These are phyloP conservation scores for Malacoraja senta DNA, from an alignment of 2,797 vertebrate species.

Conservation along the genomic window DNA sequence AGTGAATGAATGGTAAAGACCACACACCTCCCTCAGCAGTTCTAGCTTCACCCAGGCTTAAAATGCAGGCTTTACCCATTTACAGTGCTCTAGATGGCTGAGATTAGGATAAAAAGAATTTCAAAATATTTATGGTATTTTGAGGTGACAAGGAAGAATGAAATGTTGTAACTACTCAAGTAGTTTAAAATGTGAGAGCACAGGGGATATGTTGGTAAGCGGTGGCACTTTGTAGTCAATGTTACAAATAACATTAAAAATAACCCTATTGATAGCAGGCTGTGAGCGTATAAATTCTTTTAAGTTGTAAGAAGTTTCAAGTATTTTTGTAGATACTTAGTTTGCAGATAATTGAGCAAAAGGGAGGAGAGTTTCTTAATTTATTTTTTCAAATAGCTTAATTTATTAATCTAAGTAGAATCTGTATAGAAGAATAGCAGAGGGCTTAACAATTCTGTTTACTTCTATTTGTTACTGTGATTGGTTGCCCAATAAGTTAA, in stretches of 20 bases:
- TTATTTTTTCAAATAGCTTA: slow-evolving; percentile 38
- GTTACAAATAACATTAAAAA: slow-evolving; percentile 31
- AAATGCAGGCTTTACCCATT: slow-evolving; percentile 18
- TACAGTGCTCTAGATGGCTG: neutral
- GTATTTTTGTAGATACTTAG: slow-evolving; percentile 39
- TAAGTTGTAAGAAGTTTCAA: slow-evolving; percentile 38
- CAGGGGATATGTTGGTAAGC: slow-evolving; percentile 32
- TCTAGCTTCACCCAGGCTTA: slow-evolving; percentile 27
- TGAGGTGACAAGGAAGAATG: neutral
- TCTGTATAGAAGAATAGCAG: slow-evolving; percentile 37
- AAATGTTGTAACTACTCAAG: slow-evolving; percentile 6
- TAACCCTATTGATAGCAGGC: slow-evolving; percentile 34
- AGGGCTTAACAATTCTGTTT: slow-evolving; percentile 37
- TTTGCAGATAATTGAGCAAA: slow-evolving; percentile 38
- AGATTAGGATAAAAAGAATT: neutral
- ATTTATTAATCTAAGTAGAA: slow-evolving; percentile 39
- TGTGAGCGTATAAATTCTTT: slow-evolving; percentile 32
- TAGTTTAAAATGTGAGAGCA: neutral
- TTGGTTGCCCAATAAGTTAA: slow-evolving; percentile 21
- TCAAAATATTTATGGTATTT: slow-evolving; percentile 7
- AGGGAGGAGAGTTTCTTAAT: slow-evolving; percentile 39
- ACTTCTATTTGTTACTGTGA: slow-evolving; percentile 32
- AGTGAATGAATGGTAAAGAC: neutral
- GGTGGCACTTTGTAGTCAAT: slow-evolving; percentile 37
- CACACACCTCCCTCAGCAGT: neutral